Percentiles rank a stretch among this genome's conserved stretches.
These are phyloP conservation scores for Centropristis striata DNA, from an alignment of 2,113 vertebrate species.

Conservation along the genomic window DNA sequence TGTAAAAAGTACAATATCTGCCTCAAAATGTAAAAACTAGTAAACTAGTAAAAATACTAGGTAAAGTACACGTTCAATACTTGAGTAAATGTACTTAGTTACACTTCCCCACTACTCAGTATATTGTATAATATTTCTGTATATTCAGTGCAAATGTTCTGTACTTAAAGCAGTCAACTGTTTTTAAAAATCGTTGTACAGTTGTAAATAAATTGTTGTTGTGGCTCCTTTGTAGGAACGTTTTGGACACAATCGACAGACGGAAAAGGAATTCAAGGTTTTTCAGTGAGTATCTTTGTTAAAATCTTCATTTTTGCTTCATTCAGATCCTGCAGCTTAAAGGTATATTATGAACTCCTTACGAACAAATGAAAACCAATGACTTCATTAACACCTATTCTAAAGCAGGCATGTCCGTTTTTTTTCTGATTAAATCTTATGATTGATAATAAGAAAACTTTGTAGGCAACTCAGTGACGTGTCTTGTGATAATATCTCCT, in stretches of 20 bases:
- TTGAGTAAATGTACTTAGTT: too few relatives aligned
- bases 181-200: neutral
- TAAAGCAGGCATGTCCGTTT: neutral
- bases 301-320: neutral
- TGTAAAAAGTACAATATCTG: too few relatives aligned
- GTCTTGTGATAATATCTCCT: constrained; percentile 31
- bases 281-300: constrained; percentile 81
- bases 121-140: too few relatives aligned
- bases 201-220: neutral
- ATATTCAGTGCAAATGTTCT: neutral
- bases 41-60: too few relatives aligned
- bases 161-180: neutral
- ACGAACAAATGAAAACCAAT: neutral
- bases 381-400: neutral
- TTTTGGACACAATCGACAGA: constrained; percentile 63
- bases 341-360: neutral
- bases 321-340: neutral
- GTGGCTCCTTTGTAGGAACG: constrained; percentile 61
- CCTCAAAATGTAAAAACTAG: too few relatives aligned
- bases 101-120: too few relatives aligned
- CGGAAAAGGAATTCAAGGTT: constrained; percentile 79
- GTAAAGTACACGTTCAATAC: too few relatives aligned
- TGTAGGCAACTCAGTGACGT: neutral
- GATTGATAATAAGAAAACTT: neutral
- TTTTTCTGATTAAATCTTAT: neutral